Evolutionary conservation across 2,888 invertebrate species (phyloP), one percentile per base, ranked within the genome.

Genomic region (Chalcosyrphus nemorum): DNA sequence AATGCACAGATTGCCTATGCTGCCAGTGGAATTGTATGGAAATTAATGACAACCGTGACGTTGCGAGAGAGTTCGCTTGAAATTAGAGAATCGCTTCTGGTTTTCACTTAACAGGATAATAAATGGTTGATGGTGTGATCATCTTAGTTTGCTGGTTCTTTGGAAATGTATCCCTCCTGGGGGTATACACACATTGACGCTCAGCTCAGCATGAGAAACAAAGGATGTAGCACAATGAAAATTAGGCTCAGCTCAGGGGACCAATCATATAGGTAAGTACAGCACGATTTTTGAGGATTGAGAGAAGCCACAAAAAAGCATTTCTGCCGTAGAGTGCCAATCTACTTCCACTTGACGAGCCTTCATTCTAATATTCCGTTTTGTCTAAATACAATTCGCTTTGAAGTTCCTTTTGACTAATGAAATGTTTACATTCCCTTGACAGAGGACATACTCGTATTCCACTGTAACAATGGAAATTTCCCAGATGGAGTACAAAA

Each of bases 71-170:
- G 61, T 24, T 56, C 52, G 71, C 47, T 56, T 66, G 72, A 72
- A 82, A 77, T 77, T 82, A 68, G 71, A 82, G 66, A 82, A 82
- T 72, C 47, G 81, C 81, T 82, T 82, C 81, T 82, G 81, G 81
- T 82, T 82, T 82, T 82, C 77, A 77, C 81, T 82, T 77, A 77
- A 77, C 59, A 66, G 81, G 70, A 70, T 70, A 81, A 81, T 81
- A 70, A 81, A 76, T 76, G 76, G 65, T 65, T 70, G 43, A 43
- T 27, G 65, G 76, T 38, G 19, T 32, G 70, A 57, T 66, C 47
- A 59, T 65, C 57, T 54, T 65, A 41, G 35, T 35, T 57, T 43
- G 9, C 43, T 47, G 35, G 63, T 81, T 81, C 75, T 75, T 63
- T 70, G 70, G 68, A 75, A 81, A 63, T 56, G 24, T 56, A 63